Percentiles rank a stretch among this genome's conserved stretches.
phyloP scores from a whole-genome alignment of 2,797 vertebrate genomes.

The Galago senegalensis region DNA sequence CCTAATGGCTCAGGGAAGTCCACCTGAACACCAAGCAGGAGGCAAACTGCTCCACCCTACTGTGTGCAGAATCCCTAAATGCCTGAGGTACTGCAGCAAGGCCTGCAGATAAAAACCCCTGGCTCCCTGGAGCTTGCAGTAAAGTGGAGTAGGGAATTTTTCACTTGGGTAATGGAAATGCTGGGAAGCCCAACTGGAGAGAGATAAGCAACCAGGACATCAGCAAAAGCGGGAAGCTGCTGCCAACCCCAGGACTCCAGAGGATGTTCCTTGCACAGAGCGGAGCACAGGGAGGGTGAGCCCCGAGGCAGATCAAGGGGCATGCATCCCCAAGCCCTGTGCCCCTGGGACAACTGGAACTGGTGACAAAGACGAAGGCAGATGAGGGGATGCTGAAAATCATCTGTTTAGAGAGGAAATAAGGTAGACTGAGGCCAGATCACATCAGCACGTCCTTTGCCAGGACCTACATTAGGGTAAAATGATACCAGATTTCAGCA shows the following conservation, averaged over 20 bases:
- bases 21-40: neutral
- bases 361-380: neutral
- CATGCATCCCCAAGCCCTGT: neutral
- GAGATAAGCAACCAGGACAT: neutral
- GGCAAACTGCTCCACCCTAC: neutral
- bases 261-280: too few relatives aligned
- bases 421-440: conserved; percentile 53
- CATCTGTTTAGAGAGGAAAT: neutral
- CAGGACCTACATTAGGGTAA: conserved; percentile 68
- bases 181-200: neutral
- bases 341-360: neutral
- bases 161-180: accelerated
- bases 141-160: too few relatives aligned
- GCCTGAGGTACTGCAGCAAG: neutral
- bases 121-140: too few relatives aligned
- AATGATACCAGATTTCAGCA: conserved; percentile 38
- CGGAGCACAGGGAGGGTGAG: too few relatives aligned
- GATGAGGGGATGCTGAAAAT: neutral
- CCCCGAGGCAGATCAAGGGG: neutral
- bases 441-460: conserved; percentile 21
- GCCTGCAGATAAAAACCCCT: neutral
- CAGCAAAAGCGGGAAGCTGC: neutral
- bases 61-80: neutral
- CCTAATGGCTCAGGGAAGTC: neutral
- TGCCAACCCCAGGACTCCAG: neutral